A percentile compares a stretch with the other conserved stretches of the same genome.
Conservation (phyloP, 2,888 invertebrate species). For the Choristoneura rosaceana region DNA sequence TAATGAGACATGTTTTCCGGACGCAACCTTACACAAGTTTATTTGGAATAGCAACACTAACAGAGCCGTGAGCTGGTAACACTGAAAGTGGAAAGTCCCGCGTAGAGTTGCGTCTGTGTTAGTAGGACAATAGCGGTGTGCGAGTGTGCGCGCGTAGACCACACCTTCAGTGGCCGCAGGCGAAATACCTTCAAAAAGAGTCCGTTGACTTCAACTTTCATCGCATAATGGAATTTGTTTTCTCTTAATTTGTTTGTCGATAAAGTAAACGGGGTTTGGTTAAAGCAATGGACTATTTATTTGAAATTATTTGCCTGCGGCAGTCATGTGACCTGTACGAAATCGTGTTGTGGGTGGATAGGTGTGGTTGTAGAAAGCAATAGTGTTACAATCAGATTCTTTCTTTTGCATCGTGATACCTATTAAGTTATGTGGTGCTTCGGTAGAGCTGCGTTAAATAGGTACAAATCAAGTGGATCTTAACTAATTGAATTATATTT, state of each 20-base stretch:
- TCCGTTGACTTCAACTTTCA: background rate
- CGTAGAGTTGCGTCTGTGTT: constrained; percentile 75
- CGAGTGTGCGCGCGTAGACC: constrained; percentile 82
- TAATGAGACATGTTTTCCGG: constrained; percentile 73
- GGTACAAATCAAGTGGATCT: too few relatives aligned
- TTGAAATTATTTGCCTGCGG: constrained; percentile 14
- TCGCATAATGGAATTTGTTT: background rate
- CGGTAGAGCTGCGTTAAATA: constrained; percentile 2
- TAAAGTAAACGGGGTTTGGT: background rate
- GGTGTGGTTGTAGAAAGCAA: constrained; percentile 13
- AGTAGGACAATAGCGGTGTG: constrained; percentile 81
- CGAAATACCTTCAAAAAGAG: constrained; percentile 21
- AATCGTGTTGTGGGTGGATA: constrained; percentile 33
- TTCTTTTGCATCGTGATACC: constrained; percentile 10
- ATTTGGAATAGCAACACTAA: constrained; percentile 47
- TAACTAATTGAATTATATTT: too few relatives aligned
- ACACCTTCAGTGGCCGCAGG: constrained; percentile 62
- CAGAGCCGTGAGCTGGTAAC: constrained; percentile 39
- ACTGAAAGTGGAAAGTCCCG: constrained; percentile 45
- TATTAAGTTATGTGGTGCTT: background rate
- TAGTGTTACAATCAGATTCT: background rate
- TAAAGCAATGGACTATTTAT: background rate
- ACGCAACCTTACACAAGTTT: constrained; percentile 67
- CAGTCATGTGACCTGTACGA: constrained; percentile 23
- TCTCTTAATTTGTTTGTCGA: background rate